Evolutionary conservation across 2,113 vertebrate species (phyloP), one percentile per base, ranked within the genome.

Genomic region (Psittacula cyanocephala): DNA sequence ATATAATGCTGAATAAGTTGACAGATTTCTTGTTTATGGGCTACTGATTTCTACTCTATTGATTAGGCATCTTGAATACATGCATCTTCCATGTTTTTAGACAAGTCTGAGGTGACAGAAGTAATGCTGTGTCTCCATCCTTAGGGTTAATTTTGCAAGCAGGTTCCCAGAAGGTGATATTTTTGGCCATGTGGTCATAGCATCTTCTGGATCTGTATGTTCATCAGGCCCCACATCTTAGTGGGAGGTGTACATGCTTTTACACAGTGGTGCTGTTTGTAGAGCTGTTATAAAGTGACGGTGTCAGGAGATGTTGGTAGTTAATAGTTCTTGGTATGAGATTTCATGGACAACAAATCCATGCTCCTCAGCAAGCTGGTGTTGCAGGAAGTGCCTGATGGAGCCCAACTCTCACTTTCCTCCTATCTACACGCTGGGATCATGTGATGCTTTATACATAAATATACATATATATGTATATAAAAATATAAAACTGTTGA

Each of bases 271-370:
- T 10, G 37, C 77, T 17, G 24, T 10, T 41, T 25, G 64, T 55
- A 5, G 4, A 27, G 6, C 43, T 13, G 3, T 1, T 13, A 2
- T 1, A 4, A 10, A 37, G 5, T 1, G 18, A 6, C 0, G 0
- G 6, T 46, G 53, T 4, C 11, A 0, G 68, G 67, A 44, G n/a
- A 1, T 13, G 28, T 5, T 3, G n/a, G 41, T n/a, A 9, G 43
- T 37, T 28, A 19, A 8, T 8, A 14, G 31, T 3, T 46, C 67
- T 70, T 7, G 28, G 25, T 6, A 2, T 0, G 64, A 28, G 13
- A 5, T n/a, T 18, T 1, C 4, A 7, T 2, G 37, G 71, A 13
- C 29, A 41, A 49, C 59, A 22, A 4, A 39, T 6, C 23, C 17
- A 0, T 12, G 65, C 64, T 41, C 7, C 63, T 16, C 27, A 5